These are phyloP conservation scores for Empis livida DNA, from an alignment of 2,888 invertebrate species.

Conservation along the genomic window DNA sequence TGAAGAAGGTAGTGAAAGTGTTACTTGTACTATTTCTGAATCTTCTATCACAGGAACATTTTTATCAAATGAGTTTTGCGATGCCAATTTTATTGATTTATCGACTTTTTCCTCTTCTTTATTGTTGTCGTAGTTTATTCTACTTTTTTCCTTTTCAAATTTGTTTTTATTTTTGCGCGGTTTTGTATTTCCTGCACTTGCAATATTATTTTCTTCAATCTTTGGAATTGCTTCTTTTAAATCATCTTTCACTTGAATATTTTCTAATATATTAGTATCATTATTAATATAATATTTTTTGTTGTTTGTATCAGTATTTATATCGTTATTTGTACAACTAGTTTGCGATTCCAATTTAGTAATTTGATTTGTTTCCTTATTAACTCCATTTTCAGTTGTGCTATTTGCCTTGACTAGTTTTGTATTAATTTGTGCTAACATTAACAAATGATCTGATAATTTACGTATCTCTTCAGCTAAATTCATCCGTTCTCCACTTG, in stretches of 20 bases:
- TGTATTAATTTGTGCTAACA: conserved; percentile 52
- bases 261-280: neutral
- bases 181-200: conserved; percentile 6
- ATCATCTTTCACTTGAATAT: neutral
- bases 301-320: neutral
- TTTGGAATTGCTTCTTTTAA: neutral
- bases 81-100: too few species aligned
- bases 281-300: too few species aligned
- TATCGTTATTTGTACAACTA: conserved; percentile 12
- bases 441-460: conserved; percentile 62
- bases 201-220: conserved; percentile 1
- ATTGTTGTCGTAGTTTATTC: too few species aligned
- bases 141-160: neutral
- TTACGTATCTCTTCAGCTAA: conserved; percentile 74
- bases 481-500: conserved; percentile 53
- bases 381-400: conserved; percentile 2
- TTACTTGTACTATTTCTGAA: conserved; percentile 9
- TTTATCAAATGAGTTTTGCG: too few species aligned
- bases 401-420: conserved; percentile 23
- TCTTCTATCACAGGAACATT: conserved; percentile 13
- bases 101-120: too few species aligned
- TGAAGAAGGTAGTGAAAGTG: conserved; percentile 10
- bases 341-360: neutral
- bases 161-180: conserved; percentile 10
- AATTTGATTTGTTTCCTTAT: neutral